Conservation (phyloP, 2,113 vertebrate species). For the human region DNA sequence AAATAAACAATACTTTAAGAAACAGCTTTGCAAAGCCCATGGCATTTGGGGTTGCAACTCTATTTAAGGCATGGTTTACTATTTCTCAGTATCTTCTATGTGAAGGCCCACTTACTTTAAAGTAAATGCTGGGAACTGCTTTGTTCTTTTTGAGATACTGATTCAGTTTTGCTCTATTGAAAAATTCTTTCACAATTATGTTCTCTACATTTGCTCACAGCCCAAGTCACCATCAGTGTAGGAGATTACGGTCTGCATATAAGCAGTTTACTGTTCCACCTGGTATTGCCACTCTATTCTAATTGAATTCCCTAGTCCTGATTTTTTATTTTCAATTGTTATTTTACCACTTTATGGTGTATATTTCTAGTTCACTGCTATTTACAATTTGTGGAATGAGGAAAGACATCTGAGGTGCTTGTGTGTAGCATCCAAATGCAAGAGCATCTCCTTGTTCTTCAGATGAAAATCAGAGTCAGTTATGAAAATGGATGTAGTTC, state of each 20-base stretch:
- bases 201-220: not conserved
- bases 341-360: not conserved
- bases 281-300: not conserved
- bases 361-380: not conserved
- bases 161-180: not conserved
- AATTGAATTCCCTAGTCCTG: not conserved
- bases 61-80: not conserved
- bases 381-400: not conserved
- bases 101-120: not conserved
- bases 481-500: not conserved
- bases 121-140: not conserved
- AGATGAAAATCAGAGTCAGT: not conserved
- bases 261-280: not conserved
- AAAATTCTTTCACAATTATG: not conserved
- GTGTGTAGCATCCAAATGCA: not conserved
- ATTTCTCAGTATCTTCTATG: not conserved
- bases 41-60: not conserved
- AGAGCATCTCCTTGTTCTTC: not conserved
- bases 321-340: not conserved
- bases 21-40: not conserved
- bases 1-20: not conserved
- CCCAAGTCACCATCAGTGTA: rapidly evolving
- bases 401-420: not conserved
- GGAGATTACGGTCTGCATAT: not conserved
- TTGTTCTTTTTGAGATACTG: not conserved